Base-by-base conservation (phyloP, 2,888 invertebrate species). In the Blastobasis adustella region DNA sequence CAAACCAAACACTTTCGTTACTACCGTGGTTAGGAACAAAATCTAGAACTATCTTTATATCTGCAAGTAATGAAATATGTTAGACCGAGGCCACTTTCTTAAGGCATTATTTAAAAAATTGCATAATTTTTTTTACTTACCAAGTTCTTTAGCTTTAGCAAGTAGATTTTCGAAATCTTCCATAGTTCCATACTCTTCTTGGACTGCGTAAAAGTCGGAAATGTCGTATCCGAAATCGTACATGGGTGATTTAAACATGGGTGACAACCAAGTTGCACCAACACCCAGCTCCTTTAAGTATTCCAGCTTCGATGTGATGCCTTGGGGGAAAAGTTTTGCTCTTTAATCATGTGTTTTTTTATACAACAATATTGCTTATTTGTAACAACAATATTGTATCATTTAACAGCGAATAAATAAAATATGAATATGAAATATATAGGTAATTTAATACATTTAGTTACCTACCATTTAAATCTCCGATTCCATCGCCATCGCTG, bases 1-100 rank as follows among this genome's bases (percentile, higher is more conserved):
- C 77, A 73, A 98, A 98, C 98, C 98, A 98, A 45, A 91, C 90
- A 69, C 96, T 95, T 68, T 95, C 90, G 66, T 95, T 92, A 58
- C 95, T 95, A 1, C 93, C 91, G 65, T 96, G 95, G 75, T 94
- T 94, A 4, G 94, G 94, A 23, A 94, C 93, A 57, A 93, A 91
- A 68, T 93, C 93, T 57, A 93, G 73, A 56, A 93, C 80, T 47
- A 92, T 87, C 79, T 91, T 91, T 36, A 92, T 86, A 66, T 84
- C 90, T 90, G 60, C 7, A 70, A 72, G 9, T 8, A 40, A 40
- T 40, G 9, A 40, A 40, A 40, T 40, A 9, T 40, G 9, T 40
- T 40, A 8, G 4, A 9, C 7, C 1, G 4, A 3, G 9, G 6
- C 23, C 23, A 23, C 40, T 40, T 40, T 9, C 40, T 8, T 2